Evolutionary conservation across 2,113 vertebrate genomes (phyloP).

Genomic region (Paraplagusia blochii): DNA sequence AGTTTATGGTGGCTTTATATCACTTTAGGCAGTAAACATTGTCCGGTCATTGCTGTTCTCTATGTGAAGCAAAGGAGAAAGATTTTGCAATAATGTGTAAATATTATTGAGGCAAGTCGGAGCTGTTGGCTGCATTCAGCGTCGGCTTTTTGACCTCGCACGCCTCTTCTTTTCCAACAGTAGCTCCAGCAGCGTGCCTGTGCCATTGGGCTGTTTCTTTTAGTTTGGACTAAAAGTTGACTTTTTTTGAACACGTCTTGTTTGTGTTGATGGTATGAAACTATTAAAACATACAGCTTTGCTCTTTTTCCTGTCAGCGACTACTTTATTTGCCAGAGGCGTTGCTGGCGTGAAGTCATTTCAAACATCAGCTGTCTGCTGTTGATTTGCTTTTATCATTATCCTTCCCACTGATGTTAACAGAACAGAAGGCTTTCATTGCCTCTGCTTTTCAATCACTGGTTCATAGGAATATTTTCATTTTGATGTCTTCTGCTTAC

Average conservation of each 20-base stretch:
- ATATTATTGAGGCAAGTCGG: constrained; percentile 33
- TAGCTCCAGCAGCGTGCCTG: not conserved
- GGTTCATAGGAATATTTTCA: constrained; percentile 20
- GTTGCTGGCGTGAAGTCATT: constrained; percentile 45
- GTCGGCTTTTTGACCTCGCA: constrained; percentile 18
- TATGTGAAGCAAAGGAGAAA: constrained; percentile 26
- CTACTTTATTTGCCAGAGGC: constrained; percentile 44
- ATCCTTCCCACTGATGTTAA: constrained; percentile 38
- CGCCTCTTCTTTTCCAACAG: constrained; percentile 3
- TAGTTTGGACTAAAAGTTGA: constrained; percentile 10
- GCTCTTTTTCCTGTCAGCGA: constrained; percentile 26
- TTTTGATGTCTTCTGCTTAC: constrained; percentile 34
- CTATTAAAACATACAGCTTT: constrained; percentile 21
- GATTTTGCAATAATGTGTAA: constrained; percentile 40
- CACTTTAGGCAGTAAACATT: constrained; percentile 43
- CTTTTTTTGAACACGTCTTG: constrained; percentile 7
- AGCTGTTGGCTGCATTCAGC: constrained; percentile 22
- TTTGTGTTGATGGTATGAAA: constrained; percentile 25
- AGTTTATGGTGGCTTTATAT: constrained; percentile 42
- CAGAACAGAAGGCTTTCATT: constrained; percentile 19
- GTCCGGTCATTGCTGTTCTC: constrained; percentile 21
- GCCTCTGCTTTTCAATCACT: constrained; percentile 14
- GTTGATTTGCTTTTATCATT: constrained; percentile 49
- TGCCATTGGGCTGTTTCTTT: constrained; percentile 2
- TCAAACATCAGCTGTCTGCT: constrained; percentile 40